Base-by-base conservation (phyloP, 2,888 invertebrate genomes). In the Phorcus lineatus region DNA sequence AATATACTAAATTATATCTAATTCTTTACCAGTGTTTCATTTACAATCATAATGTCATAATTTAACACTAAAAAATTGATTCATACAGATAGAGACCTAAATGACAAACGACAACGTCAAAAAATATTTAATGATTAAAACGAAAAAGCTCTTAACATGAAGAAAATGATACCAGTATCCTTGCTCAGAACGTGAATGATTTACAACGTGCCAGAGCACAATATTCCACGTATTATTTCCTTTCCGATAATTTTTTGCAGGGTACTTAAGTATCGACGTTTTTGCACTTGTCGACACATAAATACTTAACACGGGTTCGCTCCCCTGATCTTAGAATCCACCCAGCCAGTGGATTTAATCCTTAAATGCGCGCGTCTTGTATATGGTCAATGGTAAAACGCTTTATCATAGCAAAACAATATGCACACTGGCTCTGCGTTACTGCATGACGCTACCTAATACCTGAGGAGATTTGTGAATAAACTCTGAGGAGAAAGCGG, bases 211-310 rank as follows among this genome's bases (percentile, higher is more conserved):
- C 47, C 62, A 62, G 24, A 57, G 28, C 24, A 24, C 24, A 62
- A 24, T 24, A 62, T 16, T 62, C 62, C 28, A 62, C 24, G 62
- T 28, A 62, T 28, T 28, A 62, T 62, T 62, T 62, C 62, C 62
- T 24, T 47, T 17, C 24, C 24, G 62, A 62, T 62, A 62, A 62
- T n/a, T 28, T 62, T 24, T 16, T 22, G 17, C 28, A 62, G 28
- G 24, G 62, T 28, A 62, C 62, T 62, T 62, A 28, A 28, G 62
- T 62, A 62, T 62, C 28, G 62, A 24, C 24, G 62, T 62, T 28
- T 62, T 62, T 62, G 62, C 62, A 62, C 62, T 62, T 28, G 28
- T 17, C 62, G 62, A 62, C 62, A 62, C 62, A 62, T 16, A 62
- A 62, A 62, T 62, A 62, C 62, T 62, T 62, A 62, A 62, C 28